phyloP scores from a whole-genome alignment of 2,797 vertebrate genomes.

The Sphenopsis melanotis region DNA sequence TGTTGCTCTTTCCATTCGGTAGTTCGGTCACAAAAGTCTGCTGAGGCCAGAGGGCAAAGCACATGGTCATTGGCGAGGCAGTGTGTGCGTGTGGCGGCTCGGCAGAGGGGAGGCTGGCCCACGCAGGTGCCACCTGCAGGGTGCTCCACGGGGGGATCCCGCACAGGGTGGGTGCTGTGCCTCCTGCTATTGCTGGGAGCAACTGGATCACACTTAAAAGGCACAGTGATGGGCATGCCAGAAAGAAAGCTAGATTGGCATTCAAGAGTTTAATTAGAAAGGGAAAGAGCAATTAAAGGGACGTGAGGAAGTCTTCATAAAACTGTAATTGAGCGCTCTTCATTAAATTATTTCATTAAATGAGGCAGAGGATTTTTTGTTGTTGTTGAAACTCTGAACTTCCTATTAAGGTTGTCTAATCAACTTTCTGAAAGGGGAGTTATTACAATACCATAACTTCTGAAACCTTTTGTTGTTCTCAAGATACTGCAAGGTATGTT shows the following conservation, averaged over 20 bases:
- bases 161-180: rapidly evolving
- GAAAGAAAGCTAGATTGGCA: constrained; percentile 27
- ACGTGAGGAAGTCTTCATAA: constrained; percentile 51
- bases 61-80: neutral
- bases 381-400: constrained; percentile 55
- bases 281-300: constrained; percentile 65
- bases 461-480: constrained; percentile 13
- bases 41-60: neutral
- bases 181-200: neutral
- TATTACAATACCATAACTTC: constrained; percentile 35
- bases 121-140: neutral
- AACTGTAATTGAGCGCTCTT: constrained; percentile 52
- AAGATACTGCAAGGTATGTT: neutral
- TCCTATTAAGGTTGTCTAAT: constrained; percentile 64
- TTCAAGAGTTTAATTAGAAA: constrained; percentile 67
- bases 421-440: constrained; percentile 54
- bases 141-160: rapidly evolving
- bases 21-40: neutral
- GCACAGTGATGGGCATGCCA: neutral
- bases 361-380: constrained; percentile 46
- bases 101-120: neutral
- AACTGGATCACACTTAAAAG: neutral
- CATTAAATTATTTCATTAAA: constrained; percentile 58
- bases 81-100: rapidly evolving
- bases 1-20: neutral